Base-by-base conservation (phyloP, 2,888 invertebrate species). In the Oscheius sp. region DNA sequence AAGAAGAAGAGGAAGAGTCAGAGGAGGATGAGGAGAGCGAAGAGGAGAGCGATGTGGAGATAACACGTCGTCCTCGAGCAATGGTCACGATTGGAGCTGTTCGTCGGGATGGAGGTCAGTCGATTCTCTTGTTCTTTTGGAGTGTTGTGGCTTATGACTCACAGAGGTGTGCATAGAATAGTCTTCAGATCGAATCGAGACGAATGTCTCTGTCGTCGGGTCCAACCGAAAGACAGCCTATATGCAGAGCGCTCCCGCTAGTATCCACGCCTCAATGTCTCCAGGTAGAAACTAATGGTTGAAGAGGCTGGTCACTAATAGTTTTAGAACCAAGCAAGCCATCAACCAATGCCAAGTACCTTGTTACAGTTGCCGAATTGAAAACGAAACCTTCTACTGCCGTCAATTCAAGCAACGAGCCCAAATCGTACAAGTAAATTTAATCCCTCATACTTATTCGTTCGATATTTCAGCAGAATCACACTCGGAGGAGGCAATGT, bases 1-100 rank as follows among this genome's bases (percentile, higher is more conserved):
- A 79, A 42, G 85, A 85, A 71, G 81, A 84, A 29, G 79, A 81
- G 5, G 84, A 84, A 21, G 84, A 86, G 53, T 85, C 84, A 47
- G 85, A 83, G 10, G 82, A 62, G 42, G 73, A 63, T n/a, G 58
- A 77, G 13, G 58, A 58, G 55, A 76, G 76, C 33, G 81, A 71
- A 33, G 80, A 80, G 51, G 83, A 81, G 55, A 73, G 76, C 51
- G 83, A 80, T 35, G 77, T 77, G 13, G 79, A 79, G 72, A 75
- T 75, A 33, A 75, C 33, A n/a, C 42, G 73, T 9, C 35, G 76
- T 13, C 79, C 79, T 2, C 68, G 76, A 35, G 37, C 76, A 21
- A 21, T 21, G 21, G 21, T 21, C n/a, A 76, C 79, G 29, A 81
- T 81, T 50, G 73, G 78, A 32, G 75, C 78, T 21, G 78, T 81